A percentile compares a stretch with the other conserved stretches of the same genome.
Evolutionary conservation across 2,888 invertebrate species (phyloP).

Genomic region (Nebria salina): DNA sequence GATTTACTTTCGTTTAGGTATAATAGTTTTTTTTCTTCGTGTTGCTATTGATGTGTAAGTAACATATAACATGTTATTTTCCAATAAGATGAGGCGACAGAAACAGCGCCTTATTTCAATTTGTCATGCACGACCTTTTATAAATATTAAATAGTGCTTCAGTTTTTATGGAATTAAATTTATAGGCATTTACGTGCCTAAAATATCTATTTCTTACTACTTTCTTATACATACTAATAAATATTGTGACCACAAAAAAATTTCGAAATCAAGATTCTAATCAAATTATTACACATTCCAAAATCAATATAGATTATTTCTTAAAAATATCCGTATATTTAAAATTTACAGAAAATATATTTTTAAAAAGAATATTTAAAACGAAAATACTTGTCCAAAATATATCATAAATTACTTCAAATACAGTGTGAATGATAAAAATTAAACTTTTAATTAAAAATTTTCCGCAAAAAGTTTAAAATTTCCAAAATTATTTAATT

Average conservation of each 20-base stretch:
- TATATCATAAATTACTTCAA: too few relatives aligned
- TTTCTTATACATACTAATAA: not conserved
- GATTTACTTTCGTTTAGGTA: slow-evolving; percentile 1
- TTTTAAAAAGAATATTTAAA: too few relatives aligned
- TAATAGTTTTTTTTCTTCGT: not conserved
- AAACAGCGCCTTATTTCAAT: not conserved
- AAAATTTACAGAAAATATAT: too few relatives aligned
- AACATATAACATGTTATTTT: not conserved
- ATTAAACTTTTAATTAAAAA: not conserved
- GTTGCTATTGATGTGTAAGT: not conserved
- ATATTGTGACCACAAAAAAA: too few relatives aligned
- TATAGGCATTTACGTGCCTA: not conserved
- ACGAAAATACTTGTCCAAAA: too few relatives aligned
- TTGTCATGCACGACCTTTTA: not conserved
- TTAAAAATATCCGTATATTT: too few relatives aligned
- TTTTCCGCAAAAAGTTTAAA: not conserved
- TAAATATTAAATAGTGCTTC: not conserved
- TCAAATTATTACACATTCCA: too few relatives aligned
- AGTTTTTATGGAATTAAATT: not conserved
- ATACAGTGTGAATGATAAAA: not conserved
- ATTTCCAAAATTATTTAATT: not conserved
- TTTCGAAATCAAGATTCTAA: too few relatives aligned
- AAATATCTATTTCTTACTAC: not conserved
- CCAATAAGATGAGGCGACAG: not conserved
- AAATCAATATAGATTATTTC: too few relatives aligned